phyloP scores from a whole-genome alignment of 2,797 vertebrate species.

The Scarus forsteni region DNA sequence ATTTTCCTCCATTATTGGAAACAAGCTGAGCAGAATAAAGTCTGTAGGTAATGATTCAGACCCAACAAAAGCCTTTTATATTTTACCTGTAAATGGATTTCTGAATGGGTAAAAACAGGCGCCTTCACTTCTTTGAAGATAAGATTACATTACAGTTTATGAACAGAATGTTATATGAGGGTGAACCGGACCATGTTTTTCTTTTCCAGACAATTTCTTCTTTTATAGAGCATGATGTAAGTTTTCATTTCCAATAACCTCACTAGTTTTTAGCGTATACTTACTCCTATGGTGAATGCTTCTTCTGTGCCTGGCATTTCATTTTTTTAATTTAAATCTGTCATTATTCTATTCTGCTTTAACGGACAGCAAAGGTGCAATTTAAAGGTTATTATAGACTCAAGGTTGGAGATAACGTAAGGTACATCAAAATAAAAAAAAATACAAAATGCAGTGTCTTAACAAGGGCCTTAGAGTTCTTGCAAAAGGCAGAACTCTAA shows the following conservation, averaged over 20 bases:
- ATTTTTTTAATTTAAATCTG: constrained; percentile 5
- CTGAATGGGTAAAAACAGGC: constrained; percentile 28
- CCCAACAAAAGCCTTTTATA: constrained; percentile 25
- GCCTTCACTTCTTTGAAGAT: constrained; percentile 4
- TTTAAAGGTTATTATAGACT: too few species aligned
- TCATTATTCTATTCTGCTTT: not conserved
- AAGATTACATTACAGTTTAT: constrained; percentile 31
- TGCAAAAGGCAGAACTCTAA: too few species aligned
- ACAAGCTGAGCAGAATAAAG: constrained; percentile 23
- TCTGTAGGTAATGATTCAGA: constrained; percentile 13
- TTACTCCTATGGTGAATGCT: not conserved
- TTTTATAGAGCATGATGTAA: constrained; percentile 49
- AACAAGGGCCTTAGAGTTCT: too few species aligned
- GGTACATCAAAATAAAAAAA: too few species aligned
- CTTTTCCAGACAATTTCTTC: constrained; percentile 34
- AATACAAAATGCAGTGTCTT: too few species aligned
- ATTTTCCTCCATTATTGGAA: constrained; percentile 32
- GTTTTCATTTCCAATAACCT: constrained; percentile 36
- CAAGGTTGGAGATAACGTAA: too few species aligned
- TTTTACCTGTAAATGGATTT: constrained; percentile 26
- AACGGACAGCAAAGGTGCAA: too few species aligned
- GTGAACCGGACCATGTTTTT: constrained; percentile 22
- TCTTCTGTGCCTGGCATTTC: constrained; percentile 26
- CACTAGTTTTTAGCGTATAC: constrained; percentile 27
- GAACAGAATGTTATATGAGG: constrained; percentile 22